Evolutionary conservation across 1,140 invertebrate species (phyloP), one percentile per base, ranked within the genome.

Genomic region (Pseudomyrmex cubaensis): DNA sequence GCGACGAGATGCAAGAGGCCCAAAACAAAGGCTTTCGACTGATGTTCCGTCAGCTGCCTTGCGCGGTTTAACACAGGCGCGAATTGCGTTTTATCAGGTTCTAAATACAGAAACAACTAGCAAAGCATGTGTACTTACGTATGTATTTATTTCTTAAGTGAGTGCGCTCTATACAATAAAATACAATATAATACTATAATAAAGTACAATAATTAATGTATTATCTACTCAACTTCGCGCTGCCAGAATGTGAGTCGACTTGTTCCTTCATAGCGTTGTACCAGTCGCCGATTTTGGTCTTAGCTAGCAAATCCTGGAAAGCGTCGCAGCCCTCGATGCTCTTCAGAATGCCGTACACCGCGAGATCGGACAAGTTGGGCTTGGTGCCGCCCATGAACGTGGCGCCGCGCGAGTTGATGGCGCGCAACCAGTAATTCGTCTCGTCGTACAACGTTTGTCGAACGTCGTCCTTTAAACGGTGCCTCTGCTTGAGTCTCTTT

Each of bases 301-400:
- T 95, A n/a, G 94, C 76, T 17, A 96, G 85, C 25, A 98, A 94
- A 92, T 99, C 99, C 90, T 97, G 94, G 92, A 99, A 99, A 4
- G 99, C 98, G 67, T 95, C 89, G 91, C 98, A 99, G 0, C 99
- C 99, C 95, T 99, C 98, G 91, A 99, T 99, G 90, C 98, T 99
- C 88, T 96, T 98, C 2, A 99, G 94, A 12, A 99, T 96, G 13
- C 99, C 99, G 93, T 97, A 99, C 0, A 99, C 97, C 7, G 98
- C 96, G 63, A 99, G 95, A 95, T 99, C 99, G 2, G 98, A 97
- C 7, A 99, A 95, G 93, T 99, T 97, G 12, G 99, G 99, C 88
- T 96, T 93, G 13, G 96, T 94, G 1, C 99, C 99, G 86, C 98
- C 97, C 94, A 98, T 96, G 91, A 99, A 99, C 54, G 94, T 94